Percentiles rank a stretch among this genome's conserved stretches.
Evolutionary conservation across 2,113 vertebrate genomes (phyloP).

Genomic region (Rhadina sibilatrix): DNA sequence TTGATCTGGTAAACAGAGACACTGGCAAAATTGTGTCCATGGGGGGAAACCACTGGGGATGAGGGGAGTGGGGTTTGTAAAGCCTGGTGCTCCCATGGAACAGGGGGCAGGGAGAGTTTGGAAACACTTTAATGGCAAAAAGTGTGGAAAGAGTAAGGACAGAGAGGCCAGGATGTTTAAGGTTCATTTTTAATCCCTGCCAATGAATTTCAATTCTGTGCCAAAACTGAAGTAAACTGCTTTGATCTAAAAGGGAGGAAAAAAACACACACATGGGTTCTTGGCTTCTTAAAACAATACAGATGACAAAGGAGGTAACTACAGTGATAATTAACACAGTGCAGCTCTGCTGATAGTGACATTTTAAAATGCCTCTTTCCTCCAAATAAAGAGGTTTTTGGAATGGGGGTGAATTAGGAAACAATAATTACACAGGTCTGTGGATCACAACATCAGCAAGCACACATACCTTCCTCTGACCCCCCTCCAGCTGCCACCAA

Average conservation of each 20-base stretch:
- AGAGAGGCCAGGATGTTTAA: conserved; percentile 53
- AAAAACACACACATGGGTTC: conserved; percentile 9
- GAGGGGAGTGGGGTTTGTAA: background rate
- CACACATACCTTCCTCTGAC: background rate
- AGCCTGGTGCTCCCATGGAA: background rate
- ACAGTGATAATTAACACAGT: background rate
- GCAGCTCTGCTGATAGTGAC: background rate
- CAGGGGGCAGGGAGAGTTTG: background rate
- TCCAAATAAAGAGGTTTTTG: background rate
- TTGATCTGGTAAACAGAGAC: conserved; percentile 14
- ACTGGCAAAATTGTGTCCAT: background rate
- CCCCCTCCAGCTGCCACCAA: background rate
- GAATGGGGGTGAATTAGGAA: background rate
- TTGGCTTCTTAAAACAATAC: conserved; percentile 25
- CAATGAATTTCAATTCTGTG: conserved; percentile 36
- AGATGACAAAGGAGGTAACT: conserved; percentile 45
- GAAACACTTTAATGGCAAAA: conserved; percentile 10
- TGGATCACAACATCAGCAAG: background rate
- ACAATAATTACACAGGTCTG: background rate
- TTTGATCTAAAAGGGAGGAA: conserved; percentile 51
- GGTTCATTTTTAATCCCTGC: conserved; percentile 48
- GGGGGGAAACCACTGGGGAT: background rate
- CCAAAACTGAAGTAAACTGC: conserved; percentile 60
- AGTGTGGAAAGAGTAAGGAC: conserved; percentile 28
- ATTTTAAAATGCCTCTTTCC: background rate